phyloP scores from a whole-genome alignment of 2,113 vertebrate genomes.

The Guaruba guarouba region DNA sequence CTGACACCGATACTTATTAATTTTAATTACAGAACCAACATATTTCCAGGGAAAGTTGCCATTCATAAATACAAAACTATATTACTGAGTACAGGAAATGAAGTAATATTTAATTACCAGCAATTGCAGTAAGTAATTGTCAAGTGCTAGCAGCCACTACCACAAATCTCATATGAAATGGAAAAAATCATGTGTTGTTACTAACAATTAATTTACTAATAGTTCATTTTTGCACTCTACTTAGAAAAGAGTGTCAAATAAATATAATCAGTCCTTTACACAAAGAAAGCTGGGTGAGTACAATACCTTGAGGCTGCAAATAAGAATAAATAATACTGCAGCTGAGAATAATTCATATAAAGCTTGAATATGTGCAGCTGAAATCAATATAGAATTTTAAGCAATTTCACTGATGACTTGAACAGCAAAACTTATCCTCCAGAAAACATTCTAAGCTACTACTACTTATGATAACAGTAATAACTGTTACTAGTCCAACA shows the following conservation, averaged over 20 bases:
- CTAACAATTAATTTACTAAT: slow-evolving; percentile 3
- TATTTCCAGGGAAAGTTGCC: slow-evolving; percentile 41
- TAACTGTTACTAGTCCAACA: background rate
- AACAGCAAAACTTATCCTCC: background rate
- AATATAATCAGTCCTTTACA: background rate
- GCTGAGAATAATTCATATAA: background rate
- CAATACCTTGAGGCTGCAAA: background rate
- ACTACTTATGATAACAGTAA: background rate
- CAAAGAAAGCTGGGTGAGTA: background rate
- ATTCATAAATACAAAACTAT: slow-evolving; percentile 43
- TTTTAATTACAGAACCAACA: slow-evolving; percentile 41
- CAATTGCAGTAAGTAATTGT: slow-evolving; percentile 44
- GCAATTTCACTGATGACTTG: background rate
- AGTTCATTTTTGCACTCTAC: background rate
- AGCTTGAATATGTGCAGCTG: background rate
- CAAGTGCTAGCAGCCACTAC: background rate
- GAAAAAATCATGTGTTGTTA: background rate
- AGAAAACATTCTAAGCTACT: background rate
- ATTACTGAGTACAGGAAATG: slow-evolving; percentile 40
- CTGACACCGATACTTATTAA: background rate
- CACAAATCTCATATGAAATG: slow-evolving; percentile 26
- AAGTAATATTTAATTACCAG: slow-evolving; percentile 58
- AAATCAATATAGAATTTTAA: background rate
- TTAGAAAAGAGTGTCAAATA: background rate
- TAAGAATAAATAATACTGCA: background rate